Evolutionary conservation across 2,888 invertebrate genomes (phyloP), one percentile per base, ranked within the genome.

Genomic region (Anodontia alba): DNA sequence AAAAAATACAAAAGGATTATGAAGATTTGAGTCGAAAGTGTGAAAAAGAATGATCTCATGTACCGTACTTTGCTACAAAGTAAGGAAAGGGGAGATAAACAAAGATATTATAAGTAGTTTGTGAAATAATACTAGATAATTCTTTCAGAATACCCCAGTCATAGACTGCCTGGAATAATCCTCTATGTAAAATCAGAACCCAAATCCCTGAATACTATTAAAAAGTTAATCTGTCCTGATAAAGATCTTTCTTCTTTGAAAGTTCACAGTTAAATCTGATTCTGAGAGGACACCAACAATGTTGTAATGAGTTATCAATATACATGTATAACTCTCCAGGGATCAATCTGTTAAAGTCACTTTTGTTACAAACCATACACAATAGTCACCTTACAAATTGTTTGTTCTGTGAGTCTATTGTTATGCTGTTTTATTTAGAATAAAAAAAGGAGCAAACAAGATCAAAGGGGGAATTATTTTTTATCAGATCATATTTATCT

Each of bases 401-500:
- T 62, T 29, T 62, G 20, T 33, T 33, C 20, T 62, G 12, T 23
- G 7, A 33, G 17, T 62, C 62, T 33, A 62, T 62, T 62, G 62
- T 62, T 26, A 54, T 7, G n/a, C 15, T 46, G 17, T 46, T 54
- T 23, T 54, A 38, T 54, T 54, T 3, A 26, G 54, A 2, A 23
- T 20, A 54, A 26, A 33, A 62, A 12, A 62, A 62, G 62, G 20
- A 3, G 33, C 31, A 62, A 62, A 62, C 62, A 62, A 62, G 62
- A 62, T 62, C 62, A 62, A 62, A 62, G 62, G 1, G 29, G 20
- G 62, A 62, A 62, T 62, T 33, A 62, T 31, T 31, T 62, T 62
- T 62, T 62, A 62, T 62, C 62, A 10, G 62, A 62, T 62, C 33
- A 62, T 62, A 1, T 62, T 3, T 33, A 62, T 62, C 62, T 62